A percentile compares a stretch with the other conserved stretches of the same genome.
Conservation (phyloP, 1,140 invertebrate genomes). For the Agrilus planipennis region DNA sequence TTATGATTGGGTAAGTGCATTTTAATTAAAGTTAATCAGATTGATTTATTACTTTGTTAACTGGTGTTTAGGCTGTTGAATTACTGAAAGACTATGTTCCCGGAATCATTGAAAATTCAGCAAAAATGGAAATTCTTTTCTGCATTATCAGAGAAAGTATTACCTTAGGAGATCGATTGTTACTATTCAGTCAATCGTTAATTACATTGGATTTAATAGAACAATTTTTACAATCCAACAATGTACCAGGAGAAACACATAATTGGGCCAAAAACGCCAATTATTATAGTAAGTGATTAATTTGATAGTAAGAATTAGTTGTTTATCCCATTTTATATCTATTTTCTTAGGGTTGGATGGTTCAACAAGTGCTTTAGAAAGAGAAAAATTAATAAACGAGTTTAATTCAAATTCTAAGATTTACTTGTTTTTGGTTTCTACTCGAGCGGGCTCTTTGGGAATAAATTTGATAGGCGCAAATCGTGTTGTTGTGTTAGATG, state of each 20-base stretch:
- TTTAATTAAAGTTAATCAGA: conserved; percentile 4
- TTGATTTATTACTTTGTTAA: conserved; percentile 7
- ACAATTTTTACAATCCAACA: conserved; percentile 74
- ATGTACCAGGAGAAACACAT: conserved; percentile 62
- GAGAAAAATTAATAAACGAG: conserved; percentile 93
- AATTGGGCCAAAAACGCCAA: conserved; percentile 78
- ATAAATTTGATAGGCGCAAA: conserved; percentile 97
- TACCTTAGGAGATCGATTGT: conserved; percentile 72
- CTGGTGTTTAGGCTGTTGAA: conserved; percentile 56
- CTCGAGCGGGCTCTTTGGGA: conserved; percentile 89
- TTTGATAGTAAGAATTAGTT: neutral
- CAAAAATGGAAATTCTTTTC: conserved; percentile 92
- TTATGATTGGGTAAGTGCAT: conserved; percentile 58
- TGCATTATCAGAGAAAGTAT: conserved; percentile 86
- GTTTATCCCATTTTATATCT: neutral
- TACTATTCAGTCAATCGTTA: conserved; percentile 95
- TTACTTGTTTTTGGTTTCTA: conserved; percentile 92
- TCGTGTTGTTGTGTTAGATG: conserved; percentile 94
- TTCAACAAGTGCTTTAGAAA: conserved; percentile 82
- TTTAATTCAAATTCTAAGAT: conserved; percentile 89
- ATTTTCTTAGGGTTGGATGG: conserved; percentile 70
- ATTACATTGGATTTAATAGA: conserved; percentile 96
- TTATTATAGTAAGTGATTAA: conserved; percentile 70
- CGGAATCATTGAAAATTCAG: conserved; percentile 83
- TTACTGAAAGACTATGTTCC: conserved; percentile 78